These are phyloP conservation scores for Mimas tiliae DNA, from an alignment of 2,888 invertebrate species.

Conservation along the genomic window DNA sequence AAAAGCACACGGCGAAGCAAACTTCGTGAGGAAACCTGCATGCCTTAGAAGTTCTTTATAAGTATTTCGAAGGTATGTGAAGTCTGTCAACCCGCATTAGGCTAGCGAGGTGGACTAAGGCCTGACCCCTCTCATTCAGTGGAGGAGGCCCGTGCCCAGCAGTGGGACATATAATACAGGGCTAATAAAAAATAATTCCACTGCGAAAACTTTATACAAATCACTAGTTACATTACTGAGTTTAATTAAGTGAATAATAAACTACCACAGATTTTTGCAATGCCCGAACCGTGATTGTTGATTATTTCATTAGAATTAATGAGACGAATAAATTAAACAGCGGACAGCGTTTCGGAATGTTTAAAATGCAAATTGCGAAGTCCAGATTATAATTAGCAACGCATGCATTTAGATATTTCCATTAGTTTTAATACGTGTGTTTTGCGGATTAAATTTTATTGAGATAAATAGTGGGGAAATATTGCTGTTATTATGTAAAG, in stretches of 20 bases:
- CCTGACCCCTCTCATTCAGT: too few relatives aligned
- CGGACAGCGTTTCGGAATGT: slow-evolving; percentile 37
- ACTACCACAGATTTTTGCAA: slow-evolving; percentile 6
- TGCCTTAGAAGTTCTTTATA: too few relatives aligned
- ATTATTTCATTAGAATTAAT: slow-evolving; percentile 46
- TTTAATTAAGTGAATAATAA: slow-evolving; percentile 21
- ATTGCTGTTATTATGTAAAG: not conserved
- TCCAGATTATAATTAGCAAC: slow-evolving; percentile 34
- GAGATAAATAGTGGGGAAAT: not conserved
- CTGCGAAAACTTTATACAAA: not conserved
- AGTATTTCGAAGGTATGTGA: too few relatives aligned
- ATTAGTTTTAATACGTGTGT: slow-evolving; percentile 9
- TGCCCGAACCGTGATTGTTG: slow-evolving; percentile 35
- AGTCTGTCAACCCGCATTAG: too few relatives aligned
- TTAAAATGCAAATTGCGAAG: slow-evolving; percentile 45
- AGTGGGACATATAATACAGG: too few relatives aligned
- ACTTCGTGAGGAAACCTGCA: too few relatives aligned
- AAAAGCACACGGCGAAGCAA: too few relatives aligned
- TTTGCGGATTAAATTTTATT: slow-evolving; percentile 12
- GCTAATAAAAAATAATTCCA: not conserved
- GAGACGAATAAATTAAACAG: slow-evolving; percentile 42
- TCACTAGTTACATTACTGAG: not conserved
- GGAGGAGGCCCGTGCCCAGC: too few relatives aligned
- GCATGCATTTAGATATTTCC: slow-evolving; percentile 28
- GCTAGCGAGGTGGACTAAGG: too few relatives aligned